These are phyloP conservation scores for Papilio polyxenes DNA, from an alignment of 1,140 invertebrate genomes.

Conservation along the genomic window DNA sequence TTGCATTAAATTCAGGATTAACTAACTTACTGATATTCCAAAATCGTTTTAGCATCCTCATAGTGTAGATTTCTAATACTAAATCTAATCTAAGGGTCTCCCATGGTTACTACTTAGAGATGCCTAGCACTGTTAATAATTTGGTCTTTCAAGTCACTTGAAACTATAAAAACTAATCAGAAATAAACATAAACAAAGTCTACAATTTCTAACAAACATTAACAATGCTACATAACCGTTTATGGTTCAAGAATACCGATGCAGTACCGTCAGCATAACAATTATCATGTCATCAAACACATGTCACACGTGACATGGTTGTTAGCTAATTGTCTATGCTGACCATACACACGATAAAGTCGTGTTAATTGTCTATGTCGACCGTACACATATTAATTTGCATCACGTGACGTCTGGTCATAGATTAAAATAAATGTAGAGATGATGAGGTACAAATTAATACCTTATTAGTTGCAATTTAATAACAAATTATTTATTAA, in stretches of 20 bases:
- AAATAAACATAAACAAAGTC: not conserved
- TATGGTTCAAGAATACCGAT: not conserved
- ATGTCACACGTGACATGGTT: slow-evolving; percentile 21
- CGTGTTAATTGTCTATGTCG: slow-evolving; percentile 25
- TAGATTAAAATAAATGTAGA: slow-evolving; percentile 7
- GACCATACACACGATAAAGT: not conserved
- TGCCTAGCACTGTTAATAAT: no score
- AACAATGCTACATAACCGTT: not conserved
- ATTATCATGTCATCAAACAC: slow-evolving; percentile 24
- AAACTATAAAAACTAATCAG: not conserved
- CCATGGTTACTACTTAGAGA: no score
- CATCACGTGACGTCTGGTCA: not conserved
- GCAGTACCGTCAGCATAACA: not conserved
- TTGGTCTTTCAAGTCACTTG: not conserved
- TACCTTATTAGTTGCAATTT: no score
- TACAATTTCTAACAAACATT: not conserved
- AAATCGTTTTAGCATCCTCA: no score
- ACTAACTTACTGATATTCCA: no score
- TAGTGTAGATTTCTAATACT: no score
- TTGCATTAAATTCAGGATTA: no score
- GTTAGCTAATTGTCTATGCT: slow-evolving; percentile 21
- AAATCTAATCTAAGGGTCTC: no score
- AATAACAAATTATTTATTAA: no score
- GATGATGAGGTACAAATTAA: not conserved
- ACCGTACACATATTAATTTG: slow-evolving; percentile 16